Evolutionary conservation across 2,888 invertebrate species (phyloP), one percentile per base, ranked within the genome.

Genomic region (Agelastica alni): DNA sequence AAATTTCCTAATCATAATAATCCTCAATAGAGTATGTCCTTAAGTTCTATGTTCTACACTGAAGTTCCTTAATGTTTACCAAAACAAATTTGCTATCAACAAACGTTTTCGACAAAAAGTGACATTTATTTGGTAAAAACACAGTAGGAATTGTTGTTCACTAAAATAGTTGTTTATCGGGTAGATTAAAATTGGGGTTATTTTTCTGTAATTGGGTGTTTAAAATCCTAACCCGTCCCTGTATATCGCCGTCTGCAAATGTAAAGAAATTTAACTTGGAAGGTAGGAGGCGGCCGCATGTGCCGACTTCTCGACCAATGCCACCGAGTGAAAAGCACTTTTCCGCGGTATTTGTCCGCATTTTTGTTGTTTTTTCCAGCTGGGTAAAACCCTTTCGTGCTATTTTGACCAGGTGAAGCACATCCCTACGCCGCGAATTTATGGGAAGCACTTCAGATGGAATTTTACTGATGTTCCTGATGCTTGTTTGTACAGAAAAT

Each of bases 261-360:
- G 60, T 61, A 60, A 61, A 67, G 62, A 63, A 62, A 61, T 59
- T 60, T 61, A 57, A 62, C 64, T 63, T 63, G 43, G 61, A 56
- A 48, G 53, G 65, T 58, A 60, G 65, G 65, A 60, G 65, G 64
- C 56, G 58, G 64, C 37, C 37, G 37, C 59, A 37, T 54, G 52
- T 56, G 51, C 59, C 48, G 62, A 59, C 60, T 58, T 59, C 57
- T 64, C 68, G 59, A 65, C 68, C 68, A 68, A 68, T 68, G 63
- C 60, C 59, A 64, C 64, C 57, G 60, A 41, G 47, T 44, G 56
- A 46, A 42, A 41, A 43, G 47, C 53, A 52, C 32, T 53, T 55
- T 60, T 42, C 47, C 52, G 42, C 53, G 41, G 43, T 32, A 52
- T 39, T 53, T 55, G 57, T 42, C 47, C 51, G 52, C 53, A 49